Conservation (phyloP, 64 coral and sea anemone genomes). For the Platygyra sinensis region DNA sequence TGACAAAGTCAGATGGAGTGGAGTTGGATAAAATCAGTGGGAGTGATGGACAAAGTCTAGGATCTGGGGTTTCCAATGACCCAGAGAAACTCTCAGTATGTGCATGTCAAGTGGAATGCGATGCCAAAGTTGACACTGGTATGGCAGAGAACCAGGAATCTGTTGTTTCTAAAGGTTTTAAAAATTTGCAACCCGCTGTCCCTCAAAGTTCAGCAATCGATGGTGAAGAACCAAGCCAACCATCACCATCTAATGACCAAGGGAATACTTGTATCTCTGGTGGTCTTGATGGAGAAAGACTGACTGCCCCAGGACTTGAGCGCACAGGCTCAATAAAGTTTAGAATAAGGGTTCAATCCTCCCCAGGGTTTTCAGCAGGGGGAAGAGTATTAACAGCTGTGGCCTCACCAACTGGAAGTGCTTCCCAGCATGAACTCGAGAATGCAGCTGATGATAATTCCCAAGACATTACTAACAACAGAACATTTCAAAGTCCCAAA, state of each 20-base stretch:
- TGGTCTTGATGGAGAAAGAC: background rate
- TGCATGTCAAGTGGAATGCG: background rate
- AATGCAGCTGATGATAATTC: background rate
- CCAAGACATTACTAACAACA: background rate
- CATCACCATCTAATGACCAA: background rate
- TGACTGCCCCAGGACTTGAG: background rate
- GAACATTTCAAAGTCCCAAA: constrained; percentile 27
- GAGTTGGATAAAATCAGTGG: background rate
- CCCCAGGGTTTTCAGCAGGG: background rate
- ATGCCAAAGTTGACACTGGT: background rate
- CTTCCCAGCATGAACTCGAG: background rate
- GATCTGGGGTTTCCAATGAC: background rate
- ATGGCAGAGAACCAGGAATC: background rate
- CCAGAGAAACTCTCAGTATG: background rate
- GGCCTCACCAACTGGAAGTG: background rate
- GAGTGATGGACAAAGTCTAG: background rate
- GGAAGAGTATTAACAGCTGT: constrained; percentile 39
- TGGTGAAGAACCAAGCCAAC: too few relatives aligned
- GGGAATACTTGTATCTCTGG: background rate
- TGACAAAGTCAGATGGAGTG: background rate
- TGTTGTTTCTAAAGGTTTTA: background rate
- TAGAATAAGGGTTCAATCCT: constrained; percentile 38
- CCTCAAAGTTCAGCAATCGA: background rate
- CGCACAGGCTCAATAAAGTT: constrained; percentile 22
- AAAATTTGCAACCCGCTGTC: background rate